A percentile compares a stretch with the other conserved stretches of the same genome.
These are phyloP conservation scores for Aphelenchoides bicaudatus DNA, from an alignment of 2,888 invertebrate genomes.

Conservation along the genomic window DNA sequence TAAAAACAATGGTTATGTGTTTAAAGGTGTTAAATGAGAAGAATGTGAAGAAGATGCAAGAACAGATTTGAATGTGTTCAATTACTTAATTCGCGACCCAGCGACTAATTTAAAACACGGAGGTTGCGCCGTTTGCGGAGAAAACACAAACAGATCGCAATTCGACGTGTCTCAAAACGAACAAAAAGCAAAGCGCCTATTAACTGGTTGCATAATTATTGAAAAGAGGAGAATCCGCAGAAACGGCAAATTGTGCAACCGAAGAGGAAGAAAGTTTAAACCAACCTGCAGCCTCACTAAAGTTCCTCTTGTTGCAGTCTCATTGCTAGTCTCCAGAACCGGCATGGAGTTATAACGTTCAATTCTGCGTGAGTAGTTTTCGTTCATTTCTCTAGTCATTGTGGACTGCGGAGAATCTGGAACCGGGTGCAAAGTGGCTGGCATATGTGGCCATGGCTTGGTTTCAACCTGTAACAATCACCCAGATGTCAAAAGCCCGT, in stretches of 20 bases:
- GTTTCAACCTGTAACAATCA: slow-evolving; percentile 16
- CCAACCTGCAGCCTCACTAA: slow-evolving; percentile 32
- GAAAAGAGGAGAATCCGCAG: no score
- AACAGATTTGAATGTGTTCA: no score
- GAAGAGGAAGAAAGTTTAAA: no score
- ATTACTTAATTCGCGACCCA: no score
- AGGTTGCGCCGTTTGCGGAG: no score
- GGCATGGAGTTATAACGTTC: slow-evolving; percentile 33
- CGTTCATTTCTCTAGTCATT: slow-evolving; percentile 25
- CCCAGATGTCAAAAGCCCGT: neutral
- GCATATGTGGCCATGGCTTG: slow-evolving; percentile 28
- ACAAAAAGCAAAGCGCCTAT: no score
- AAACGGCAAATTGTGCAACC: no score
- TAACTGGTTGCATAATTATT: no score
- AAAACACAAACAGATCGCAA: no score
- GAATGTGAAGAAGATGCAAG: no score
- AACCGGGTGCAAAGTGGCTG: slow-evolving; percentile 28
- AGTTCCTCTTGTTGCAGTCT: slow-evolving; percentile 24
- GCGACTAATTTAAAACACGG: no score
- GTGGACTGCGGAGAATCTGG: slow-evolving; percentile 24
- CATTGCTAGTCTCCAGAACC: slow-evolving; percentile 22
- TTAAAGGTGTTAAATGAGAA: slow-evolving; percentile 23
- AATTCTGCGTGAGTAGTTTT: slow-evolving; percentile 22
- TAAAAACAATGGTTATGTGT: slow-evolving; percentile 25
- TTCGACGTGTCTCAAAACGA: no score